These are phyloP conservation scores for Eueides isabella DNA, from an alignment of 1,140 invertebrate species.

Conservation along the genomic window DNA sequence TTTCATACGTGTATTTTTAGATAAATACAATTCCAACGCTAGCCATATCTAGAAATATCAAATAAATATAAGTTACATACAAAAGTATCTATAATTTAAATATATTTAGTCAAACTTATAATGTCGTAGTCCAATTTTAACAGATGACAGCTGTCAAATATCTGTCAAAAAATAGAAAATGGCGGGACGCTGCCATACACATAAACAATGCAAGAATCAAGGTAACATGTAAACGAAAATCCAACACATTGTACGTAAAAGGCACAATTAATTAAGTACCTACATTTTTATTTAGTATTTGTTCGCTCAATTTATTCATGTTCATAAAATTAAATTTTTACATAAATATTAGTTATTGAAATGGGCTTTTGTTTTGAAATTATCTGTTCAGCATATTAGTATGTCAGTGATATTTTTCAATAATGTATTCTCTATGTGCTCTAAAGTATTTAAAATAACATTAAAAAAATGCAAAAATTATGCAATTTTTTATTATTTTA, in stretches of 20 bases:
- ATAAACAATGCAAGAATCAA: conserved; percentile 25
- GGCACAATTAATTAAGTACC: conserved; percentile 76
- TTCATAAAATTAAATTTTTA: too few species aligned
- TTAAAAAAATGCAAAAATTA: too few species aligned
- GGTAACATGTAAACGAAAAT: conserved; percentile 37
- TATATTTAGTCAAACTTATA: conserved; percentile 12
- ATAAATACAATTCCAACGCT: conserved; percentile 14
- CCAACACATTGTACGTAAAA: conserved; percentile 51
- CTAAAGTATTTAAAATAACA: too few species aligned
- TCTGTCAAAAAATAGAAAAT: not conserved
- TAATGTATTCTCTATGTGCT: too few species aligned
- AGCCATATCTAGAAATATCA: conserved; percentile 19
- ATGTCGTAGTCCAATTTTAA: not conserved
- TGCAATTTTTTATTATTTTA: too few species aligned
- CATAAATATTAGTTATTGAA: too few species aligned
- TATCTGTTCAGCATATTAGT: too few species aligned
- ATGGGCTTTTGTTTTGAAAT: too few species aligned
- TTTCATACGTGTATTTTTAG: not conserved
- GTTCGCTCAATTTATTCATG: conserved; percentile 14
- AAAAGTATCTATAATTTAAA: conserved; percentile 42
- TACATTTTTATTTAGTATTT: conserved; percentile 24
- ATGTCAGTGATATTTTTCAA: too few species aligned
- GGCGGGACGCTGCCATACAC: not conserved
- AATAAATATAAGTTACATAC: conserved; percentile 38
- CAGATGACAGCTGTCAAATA: not conserved